Base-by-base conservation (phyloP, 2,797 vertebrate genomes). In the Enteromius radiatus region DNA sequence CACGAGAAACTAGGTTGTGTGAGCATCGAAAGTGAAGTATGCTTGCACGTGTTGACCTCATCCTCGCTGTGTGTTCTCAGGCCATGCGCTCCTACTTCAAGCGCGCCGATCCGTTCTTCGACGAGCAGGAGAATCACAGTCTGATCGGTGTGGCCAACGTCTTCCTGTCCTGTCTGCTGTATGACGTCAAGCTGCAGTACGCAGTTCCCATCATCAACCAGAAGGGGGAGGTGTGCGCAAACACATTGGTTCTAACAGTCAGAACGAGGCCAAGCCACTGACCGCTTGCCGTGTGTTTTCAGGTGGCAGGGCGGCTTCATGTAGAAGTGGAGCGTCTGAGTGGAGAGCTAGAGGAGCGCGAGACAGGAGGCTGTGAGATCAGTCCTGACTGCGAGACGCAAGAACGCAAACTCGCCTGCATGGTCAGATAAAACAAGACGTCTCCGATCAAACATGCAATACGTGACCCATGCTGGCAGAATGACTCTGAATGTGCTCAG, bases 101-200 rank as follows among this genome's bases (percentile, higher is more conserved):
- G 38, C 92, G 98, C 52, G 96, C 97, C 0, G 98, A 99, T 85
- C 98, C 98, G 0, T 99, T 99, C 90, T 99, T 98, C 0, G 98
- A 99, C 0, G 97, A 98, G 86, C 97, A 98, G 90, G 97, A 99
- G 88, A 98, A 99, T 89, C 97, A 99, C 92, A 96, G 96, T 89
- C 95, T 99, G 86, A 98, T 99, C 0, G 98, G 98, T 0, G 97
- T 99, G 12, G 98, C 98, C 78, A 99, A 99, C 6, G 96, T 99
- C 76, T 99, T 99, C 91, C 95, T 99, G 0, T 97, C 98, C 86
- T 97, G 96, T 84, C 96, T 99, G 21, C 98, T 98, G 89, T 96
- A 96, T 0, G 97, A 98, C 0, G 97, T 97, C 85, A 98, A 99
- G 89, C 92, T 99, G 14, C 97, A 98, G 15, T 99, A 99, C 0